These are phyloP conservation scores for Platerodrilus igneus DNA, from an alignment of 2,888 invertebrate species.

Conservation along the genomic window DNA sequence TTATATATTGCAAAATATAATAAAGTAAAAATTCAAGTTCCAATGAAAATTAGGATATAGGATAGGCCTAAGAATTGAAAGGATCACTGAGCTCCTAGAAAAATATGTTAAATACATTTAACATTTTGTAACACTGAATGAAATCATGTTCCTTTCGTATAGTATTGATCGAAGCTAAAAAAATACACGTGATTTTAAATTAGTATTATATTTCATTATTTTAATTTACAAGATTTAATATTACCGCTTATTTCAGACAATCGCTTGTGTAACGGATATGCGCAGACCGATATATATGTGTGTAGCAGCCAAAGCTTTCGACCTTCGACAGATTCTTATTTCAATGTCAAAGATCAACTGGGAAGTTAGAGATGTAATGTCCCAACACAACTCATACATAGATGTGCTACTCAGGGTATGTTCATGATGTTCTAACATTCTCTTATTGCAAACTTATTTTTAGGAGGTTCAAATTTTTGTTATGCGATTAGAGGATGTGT, in stretches of 20 bases:
- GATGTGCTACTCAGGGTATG: conserved; percentile 66
- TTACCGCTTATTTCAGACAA: conserved; percentile 50
- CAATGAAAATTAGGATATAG: too few relatives aligned
- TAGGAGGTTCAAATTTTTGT: conserved; percentile 74
- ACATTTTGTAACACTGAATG: too few relatives aligned
- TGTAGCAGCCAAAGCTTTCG: conserved; percentile 75
- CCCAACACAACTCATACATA: conserved; percentile 87
- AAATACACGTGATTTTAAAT: too few relatives aligned
- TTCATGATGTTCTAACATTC: conserved; percentile 13
- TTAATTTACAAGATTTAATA: neutral
- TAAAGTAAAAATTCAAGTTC: too few relatives aligned
- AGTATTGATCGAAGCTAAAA: too few relatives aligned
- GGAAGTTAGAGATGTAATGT: conserved; percentile 92
- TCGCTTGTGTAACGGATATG: conserved; percentile 68
- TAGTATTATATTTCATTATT: neutral
- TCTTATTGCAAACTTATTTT: conserved; percentile 23
- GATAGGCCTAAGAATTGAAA: too few relatives aligned
- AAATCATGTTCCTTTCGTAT: too few relatives aligned
- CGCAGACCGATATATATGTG: conserved; percentile 83
- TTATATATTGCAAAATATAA: too few relatives aligned
- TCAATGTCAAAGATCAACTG: conserved; percentile 93
- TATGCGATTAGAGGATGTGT: conserved; percentile 69
- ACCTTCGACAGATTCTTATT: conserved; percentile 68
- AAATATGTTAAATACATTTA: too few relatives aligned
- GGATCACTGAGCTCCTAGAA: too few relatives aligned